Conservation (phyloP, 1,140 invertebrate species). For the Apis laboriosa region DNA sequence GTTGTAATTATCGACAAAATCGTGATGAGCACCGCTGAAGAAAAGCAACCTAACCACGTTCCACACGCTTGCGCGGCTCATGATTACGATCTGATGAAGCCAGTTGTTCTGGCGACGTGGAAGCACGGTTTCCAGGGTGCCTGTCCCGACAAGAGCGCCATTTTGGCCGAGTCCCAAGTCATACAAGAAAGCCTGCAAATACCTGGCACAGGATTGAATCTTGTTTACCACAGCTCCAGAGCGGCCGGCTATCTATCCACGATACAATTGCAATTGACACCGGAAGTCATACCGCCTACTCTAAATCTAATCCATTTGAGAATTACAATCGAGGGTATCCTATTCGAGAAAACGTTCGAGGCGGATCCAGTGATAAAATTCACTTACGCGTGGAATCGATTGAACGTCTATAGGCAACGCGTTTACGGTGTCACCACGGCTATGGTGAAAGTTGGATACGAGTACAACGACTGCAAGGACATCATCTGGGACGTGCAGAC, state of each 20-base stretch:
- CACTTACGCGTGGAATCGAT: conserved; percentile 97
- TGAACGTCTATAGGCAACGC: conserved; percentile 97
- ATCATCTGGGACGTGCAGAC: conserved; percentile 98
- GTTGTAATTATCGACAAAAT: conserved; percentile 95
- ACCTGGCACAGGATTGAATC: conserved; percentile 94
- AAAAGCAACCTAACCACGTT: conserved; percentile 83
- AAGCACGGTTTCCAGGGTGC: conserved; percentile 97
- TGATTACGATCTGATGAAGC: conserved; percentile 96
- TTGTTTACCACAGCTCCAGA: conserved; percentile 97
- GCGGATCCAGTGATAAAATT: conserved; percentile 97
- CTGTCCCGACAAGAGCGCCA: conserved; percentile 94
- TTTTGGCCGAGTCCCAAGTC: conserved; percentile 96
- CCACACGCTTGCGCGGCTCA: conserved; percentile 92
- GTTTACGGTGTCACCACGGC: conserved; percentile 96
- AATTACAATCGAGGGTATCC: conserved; percentile 96
- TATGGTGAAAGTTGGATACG: conserved; percentile 97
- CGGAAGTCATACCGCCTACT: conserved; percentile 89
- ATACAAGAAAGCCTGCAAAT: conserved; percentile 96
- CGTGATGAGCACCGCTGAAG: conserved; percentile 91
- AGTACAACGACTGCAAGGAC: conserved; percentile 95
- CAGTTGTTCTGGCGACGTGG: conserved; percentile 96
- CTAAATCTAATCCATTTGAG: conserved; percentile 93
- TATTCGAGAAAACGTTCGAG: conserved; percentile 96
- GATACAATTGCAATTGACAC: conserved; percentile 96
- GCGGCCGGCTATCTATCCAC: conserved; percentile 96